A percentile compares a stretch with the other conserved stretches of the same genome.
These are phyloP conservation scores for Seriola aureovittata DNA, from an alignment of 2,113 vertebrate species.

Conservation along the genomic window DNA sequence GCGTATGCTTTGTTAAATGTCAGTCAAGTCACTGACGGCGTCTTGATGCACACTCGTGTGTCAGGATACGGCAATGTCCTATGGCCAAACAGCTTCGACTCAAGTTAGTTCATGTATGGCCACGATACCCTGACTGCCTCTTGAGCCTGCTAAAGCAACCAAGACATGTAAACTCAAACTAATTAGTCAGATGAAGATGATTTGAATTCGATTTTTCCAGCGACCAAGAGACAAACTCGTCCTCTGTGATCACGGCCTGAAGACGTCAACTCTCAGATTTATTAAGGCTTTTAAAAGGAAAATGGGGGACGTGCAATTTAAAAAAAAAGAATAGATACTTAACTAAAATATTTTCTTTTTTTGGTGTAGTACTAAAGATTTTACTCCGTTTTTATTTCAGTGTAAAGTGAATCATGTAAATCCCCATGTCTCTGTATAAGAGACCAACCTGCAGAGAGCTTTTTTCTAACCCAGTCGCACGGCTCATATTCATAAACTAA, in stretches of 20 bases:
- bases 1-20: no score
- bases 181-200: background rate
- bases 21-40: no score
- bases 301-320: constrained; percentile 48
- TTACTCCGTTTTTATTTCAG: background rate
- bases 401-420: constrained; percentile 2
- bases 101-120: no score
- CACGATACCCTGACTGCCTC: no score
- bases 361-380: background rate
- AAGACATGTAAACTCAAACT: no score
- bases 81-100: no score
- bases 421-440: constrained; percentile 1
- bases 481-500: background rate
- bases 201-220: background rate
- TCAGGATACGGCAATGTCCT: no score
- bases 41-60: no score
- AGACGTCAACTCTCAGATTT: background rate
- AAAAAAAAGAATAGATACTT: background rate
- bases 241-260: constrained; percentile 16
- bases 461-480: constrained; percentile 12
- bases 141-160: no score
- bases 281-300: constrained; percentile 7
- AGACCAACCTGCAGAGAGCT: constrained; percentile 35
- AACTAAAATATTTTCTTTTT: constrained; percentile 5
- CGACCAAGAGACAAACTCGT: background rate